Conservation (phyloP, 1,140 invertebrate species). For the Macrotrachela quadricornifera region DNA sequence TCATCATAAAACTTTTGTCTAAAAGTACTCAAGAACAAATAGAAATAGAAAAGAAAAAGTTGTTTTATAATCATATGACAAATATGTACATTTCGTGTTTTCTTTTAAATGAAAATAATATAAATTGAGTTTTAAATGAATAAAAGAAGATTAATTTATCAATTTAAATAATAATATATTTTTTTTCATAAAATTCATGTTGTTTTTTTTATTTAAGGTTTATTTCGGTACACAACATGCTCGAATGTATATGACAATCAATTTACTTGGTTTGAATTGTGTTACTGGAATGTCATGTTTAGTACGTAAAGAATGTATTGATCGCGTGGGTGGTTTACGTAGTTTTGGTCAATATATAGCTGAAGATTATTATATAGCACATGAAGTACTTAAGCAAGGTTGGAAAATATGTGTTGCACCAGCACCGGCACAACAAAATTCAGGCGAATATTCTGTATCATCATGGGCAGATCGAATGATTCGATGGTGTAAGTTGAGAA, state of each 20-base stretch:
- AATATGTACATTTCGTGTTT: no score
- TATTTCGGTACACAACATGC: slow-evolving; percentile 94
- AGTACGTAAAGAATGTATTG: slow-evolving; percentile 63
- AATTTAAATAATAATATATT: no score
- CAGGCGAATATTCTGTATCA: slow-evolving; percentile 56
- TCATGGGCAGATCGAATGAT: slow-evolving; percentile 63
- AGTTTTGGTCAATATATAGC: slow-evolving; percentile 80
- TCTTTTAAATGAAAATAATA: no score
- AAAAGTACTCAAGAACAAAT: no score
- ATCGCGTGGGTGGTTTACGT: slow-evolving; percentile 71
- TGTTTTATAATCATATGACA: no score
- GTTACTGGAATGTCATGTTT: slow-evolving; percentile 96
- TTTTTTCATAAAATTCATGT: no score
- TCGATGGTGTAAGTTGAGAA: slow-evolving; percentile 74
- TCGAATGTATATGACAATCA: slow-evolving; percentile 74
- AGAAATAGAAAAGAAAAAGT: no score
- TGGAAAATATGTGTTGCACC: slow-evolving; percentile 35
- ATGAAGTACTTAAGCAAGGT: slow-evolving; percentile 51
- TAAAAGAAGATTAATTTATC: no score
- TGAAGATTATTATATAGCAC: slow-evolving; percentile 95
- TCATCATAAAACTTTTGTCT: no score
- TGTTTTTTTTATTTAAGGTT: no score
- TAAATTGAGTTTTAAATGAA: no score
- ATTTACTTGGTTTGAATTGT: slow-evolving; percentile 75
- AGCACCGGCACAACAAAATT: slow-evolving; percentile 77